Evolutionary conservation across 2,888 invertebrate species (phyloP), one percentile per base, ranked within the genome.

Genomic region (Hyposoter didymator): DNA sequence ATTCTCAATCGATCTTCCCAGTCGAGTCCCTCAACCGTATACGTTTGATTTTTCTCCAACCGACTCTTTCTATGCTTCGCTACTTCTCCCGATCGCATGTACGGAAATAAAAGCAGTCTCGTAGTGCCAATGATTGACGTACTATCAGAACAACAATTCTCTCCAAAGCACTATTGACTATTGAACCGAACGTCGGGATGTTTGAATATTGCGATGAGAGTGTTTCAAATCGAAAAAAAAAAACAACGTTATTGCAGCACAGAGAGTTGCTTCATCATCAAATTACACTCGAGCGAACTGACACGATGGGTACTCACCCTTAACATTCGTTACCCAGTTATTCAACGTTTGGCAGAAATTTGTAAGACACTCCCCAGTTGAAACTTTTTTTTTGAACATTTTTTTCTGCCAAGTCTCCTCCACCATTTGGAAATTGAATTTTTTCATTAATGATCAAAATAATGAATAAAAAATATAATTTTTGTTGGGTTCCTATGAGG

Each of bases 1-100:
- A 79, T 78, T 75, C 70, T 66, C 70, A 19, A 85, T 85, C 85
- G 74, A 85, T 82, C 82, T 59, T 82, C n/a, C 80, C 14, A 28
- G 67, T 39, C 35, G 55, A 22, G 47, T 55, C 59, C 4, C 49
- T 28, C 52, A 47, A 70, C 47, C 49, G 39, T 76, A 55, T 43
- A 55, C 43, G 14, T 22, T 55, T 45, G 43, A 55, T 69, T 64
- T 39, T 22, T 59, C 17, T 72, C 49, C 49, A 72, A n/a, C 59
- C 22, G 67, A 67, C 67, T 73, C 66, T 72, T 73, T 62, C 14
- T 66, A 32, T 28, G 62, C 32, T 17, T 47, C 43, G 74, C 69
- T 7, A 55, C 39, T 19, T 55, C 73, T 28, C 69, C 66, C 39
- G 47, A 74, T 82, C 67, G 39, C 39, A 64, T 75, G 35, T 39